These are phyloP conservation scores for Protodeltote pygarga DNA, from an alignment of 2,888 invertebrate species.

Conservation along the genomic window DNA sequence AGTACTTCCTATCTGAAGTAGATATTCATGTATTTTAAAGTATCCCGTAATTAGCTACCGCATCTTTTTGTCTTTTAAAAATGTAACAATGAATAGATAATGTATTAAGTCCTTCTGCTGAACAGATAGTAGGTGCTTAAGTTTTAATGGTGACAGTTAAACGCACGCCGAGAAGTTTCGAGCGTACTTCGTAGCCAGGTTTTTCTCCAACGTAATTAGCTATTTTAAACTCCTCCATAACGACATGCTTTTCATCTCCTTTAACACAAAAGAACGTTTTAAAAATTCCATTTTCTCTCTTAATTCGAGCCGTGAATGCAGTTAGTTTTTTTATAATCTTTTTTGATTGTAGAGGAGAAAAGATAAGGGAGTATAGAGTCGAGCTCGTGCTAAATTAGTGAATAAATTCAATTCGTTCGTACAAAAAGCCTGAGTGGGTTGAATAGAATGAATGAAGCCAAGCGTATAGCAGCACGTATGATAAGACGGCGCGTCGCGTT, in stretches of 20 bases:
- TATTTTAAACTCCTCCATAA: slow-evolving; percentile 67
- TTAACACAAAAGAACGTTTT: slow-evolving; percentile 62
- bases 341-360: slow-evolving; percentile 30
- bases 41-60: too few relatives aligned
- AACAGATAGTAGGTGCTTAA: slow-evolving; percentile 42
- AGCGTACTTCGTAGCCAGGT: slow-evolving; percentile 51
- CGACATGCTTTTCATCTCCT: slow-evolving; percentile 64
- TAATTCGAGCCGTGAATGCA: slow-evolving; percentile 48
- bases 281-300: slow-evolving; percentile 61
- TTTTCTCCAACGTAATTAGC: slow-evolving; percentile 68
- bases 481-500: slow-evolving; percentile 1
- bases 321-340: slow-evolving; percentile 34
- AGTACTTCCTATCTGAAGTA: too few relatives aligned
- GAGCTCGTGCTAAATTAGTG: slow-evolving; percentile 17
- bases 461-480: background rate
- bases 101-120: slow-evolving; percentile 4
- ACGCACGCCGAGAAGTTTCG: slow-evolving; percentile 59
- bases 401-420: slow-evolving; percentile 13
- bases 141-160: slow-evolving; percentile 61
- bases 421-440: background rate
- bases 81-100: background rate
- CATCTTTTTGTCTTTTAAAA: background rate
- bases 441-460: slow-evolving; percentile 7
- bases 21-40: too few relatives aligned
- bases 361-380: slow-evolving; percentile 12